A percentile compares a stretch with the other conserved stretches of the same genome.
Conservation (phyloP, 2,888 invertebrate genomes). For the Psylliodes chrysocephalus region DNA sequence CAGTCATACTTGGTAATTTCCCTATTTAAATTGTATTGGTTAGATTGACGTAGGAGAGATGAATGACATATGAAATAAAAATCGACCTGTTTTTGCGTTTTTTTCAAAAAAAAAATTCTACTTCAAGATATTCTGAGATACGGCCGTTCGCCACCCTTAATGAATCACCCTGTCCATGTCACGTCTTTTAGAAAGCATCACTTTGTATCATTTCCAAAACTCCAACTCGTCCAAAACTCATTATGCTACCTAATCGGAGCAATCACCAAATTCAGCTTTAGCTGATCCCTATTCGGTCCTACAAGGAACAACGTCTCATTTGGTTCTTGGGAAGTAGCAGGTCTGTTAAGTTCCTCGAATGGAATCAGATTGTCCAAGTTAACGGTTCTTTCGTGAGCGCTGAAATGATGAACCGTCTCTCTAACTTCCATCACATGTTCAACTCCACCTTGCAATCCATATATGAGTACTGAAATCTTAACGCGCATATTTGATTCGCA, state of each 20-base stretch:
- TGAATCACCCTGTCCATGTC: no score
- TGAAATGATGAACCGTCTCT: constrained; percentile 79
- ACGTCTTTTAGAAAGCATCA: background rate
- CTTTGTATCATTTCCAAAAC: no score
- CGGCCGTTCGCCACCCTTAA: no score
- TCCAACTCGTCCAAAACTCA: background rate
- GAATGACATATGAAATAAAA: no score
- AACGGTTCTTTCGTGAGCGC: constrained; percentile 74
- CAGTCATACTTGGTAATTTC: no score
- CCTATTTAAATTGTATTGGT: no score
- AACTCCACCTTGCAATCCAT: constrained; percentile 79
- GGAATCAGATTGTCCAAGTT: constrained; percentile 82
- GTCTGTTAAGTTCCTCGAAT: constrained; percentile 79
- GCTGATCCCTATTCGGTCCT: constrained; percentile 75
- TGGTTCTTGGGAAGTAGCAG: constrained; percentile 36
- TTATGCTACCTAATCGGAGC: constrained; percentile 66
- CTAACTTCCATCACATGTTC: constrained; percentile 80
- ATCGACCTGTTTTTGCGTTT: no score
- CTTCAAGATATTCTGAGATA: no score
- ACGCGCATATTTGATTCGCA: constrained; percentile 56
- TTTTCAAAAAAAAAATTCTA: no score
- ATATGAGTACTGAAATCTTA: constrained; percentile 74
- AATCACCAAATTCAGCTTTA: constrained; percentile 83
- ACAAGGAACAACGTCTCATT: constrained; percentile 68
- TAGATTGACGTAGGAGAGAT: no score